Conservation (phyloP, 2,797 vertebrate genomes). For the Micrastur ruficollis region DNA sequence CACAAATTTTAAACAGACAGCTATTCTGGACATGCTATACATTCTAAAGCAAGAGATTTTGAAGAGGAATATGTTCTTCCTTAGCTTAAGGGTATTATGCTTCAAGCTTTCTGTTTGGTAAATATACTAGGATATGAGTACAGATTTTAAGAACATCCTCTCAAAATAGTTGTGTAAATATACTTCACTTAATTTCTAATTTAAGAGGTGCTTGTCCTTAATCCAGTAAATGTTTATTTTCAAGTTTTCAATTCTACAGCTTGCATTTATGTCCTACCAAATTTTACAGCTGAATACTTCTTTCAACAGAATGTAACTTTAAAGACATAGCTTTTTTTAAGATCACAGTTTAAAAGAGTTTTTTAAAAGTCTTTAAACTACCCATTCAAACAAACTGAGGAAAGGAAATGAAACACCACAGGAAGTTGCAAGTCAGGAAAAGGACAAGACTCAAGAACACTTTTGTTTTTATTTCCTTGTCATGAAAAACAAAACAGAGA, state of each 20-base stretch:
- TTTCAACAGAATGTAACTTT: neutral
- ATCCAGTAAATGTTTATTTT: neutral
- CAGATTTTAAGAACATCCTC: neutral
- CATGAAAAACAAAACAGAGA: neutral
- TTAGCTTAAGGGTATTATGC: neutral
- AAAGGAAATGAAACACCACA: conserved; percentile 4
- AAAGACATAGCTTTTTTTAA: neutral
- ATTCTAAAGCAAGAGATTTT: neutral
- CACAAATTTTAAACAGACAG: neutral
- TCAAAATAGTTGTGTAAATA: neutral
- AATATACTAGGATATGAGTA: neutral
- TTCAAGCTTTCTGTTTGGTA: neutral
- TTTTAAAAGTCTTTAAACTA: neutral
- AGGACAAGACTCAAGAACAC: neutral
- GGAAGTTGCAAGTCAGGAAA: conserved; percentile 42
- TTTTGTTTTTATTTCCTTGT: conserved; percentile 29
- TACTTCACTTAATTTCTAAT: neutral
- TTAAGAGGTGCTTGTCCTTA: neutral
- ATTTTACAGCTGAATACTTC: neutral
- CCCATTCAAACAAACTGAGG: conserved; percentile 7
- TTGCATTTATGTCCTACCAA: neutral
- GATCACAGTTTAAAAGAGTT: neutral
- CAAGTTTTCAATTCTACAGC: neutral
- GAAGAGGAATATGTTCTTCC: neutral
- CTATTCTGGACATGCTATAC: neutral